Evolutionary conservation across 2,797 vertebrate genomes (phyloP), one percentile per base, ranked within the genome.

Genomic region (Trichosurus vulpecula): DNA sequence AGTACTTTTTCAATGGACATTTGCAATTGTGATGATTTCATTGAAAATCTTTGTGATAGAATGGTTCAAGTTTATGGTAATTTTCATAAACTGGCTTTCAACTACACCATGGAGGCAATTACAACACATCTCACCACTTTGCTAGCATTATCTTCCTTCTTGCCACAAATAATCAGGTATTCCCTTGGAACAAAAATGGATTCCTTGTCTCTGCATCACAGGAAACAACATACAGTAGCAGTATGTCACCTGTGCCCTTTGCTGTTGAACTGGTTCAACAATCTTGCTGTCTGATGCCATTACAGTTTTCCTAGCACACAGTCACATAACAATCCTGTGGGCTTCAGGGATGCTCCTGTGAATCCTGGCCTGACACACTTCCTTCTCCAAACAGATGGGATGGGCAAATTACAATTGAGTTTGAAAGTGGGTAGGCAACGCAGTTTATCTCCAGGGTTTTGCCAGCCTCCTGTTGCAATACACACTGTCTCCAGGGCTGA

Each of bases 371-470:
- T 57, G 1, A 52, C 13, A 74, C 92, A 3, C 29, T 53, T 58
- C 93, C 35, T 16, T 94, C 55, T 92, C 58, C 22, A 19, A 10
- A 0, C n/a, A 92, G 54, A 95, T 92, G 31, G 93, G 57, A 95
- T 55, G 22, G 95, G 11, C 61, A 96, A 96, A 90, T 90, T 55
- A 51, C 93, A 95, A 93, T 91, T 81, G n/a, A 16, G 92, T 97
- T 95, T 96, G 92, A 92, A 96, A 95, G 61, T 22, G 51, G 52
- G n/a, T 22, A 52, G 95, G 90, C 31, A 97, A 92, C 52, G 13
- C 54, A 29, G 1, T 11, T 22, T n/a, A 41, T 81, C 52, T 96
- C 22, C 53, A 27, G 58, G 53, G 92, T 27, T 89, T 52, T 13
- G 4, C 93, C 51, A 97, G 66, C 52, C 55, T 94, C 90, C 22